phyloP scores from a whole-genome alignment of 1,140 invertebrate genomes.

The Dufourea novaeangliae region DNA sequence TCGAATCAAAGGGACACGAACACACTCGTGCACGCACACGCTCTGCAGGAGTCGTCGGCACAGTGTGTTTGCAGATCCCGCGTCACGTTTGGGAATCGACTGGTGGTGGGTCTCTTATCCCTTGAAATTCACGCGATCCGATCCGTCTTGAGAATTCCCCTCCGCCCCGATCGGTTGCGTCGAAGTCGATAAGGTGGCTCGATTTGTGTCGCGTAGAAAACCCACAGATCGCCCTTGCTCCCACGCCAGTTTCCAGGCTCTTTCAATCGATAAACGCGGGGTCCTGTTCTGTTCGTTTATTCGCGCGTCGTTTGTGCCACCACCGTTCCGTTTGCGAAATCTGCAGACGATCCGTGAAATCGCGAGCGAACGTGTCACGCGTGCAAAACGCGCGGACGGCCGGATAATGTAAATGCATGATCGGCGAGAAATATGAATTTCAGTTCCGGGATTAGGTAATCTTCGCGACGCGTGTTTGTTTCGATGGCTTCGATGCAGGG shows the following conservation, averaged over 20 bases:
- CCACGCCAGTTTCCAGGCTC: background rate
- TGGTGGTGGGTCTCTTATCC: background rate
- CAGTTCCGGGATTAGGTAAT: slow-evolving; percentile 7
- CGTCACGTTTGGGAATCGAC: background rate
- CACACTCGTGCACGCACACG: no score
- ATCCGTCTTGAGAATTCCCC: background rate
- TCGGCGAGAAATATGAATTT: slow-evolving; percentile 26
- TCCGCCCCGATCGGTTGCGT: background rate
- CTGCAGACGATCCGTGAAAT: slow-evolving; percentile 16
- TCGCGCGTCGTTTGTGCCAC: background rate
- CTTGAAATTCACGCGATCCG: background rate
- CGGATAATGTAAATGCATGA: background rate
- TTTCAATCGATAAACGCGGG: slow-evolving; percentile 5
- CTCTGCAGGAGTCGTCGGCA: no score
- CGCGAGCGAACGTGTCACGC: background rate
- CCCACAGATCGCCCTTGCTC: background rate
- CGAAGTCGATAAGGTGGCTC: slow-evolving; percentile 21
- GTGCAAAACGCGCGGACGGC: background rate
- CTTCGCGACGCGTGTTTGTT: background rate
- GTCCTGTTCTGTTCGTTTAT: no score
- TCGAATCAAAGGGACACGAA: slow-evolving; percentile 25
- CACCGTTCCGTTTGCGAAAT: slow-evolving; percentile 3
- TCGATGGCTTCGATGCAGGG: background rate
- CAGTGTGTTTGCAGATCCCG: slow-evolving; percentile 1
- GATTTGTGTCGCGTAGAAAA: background rate